Conservation (phyloP, 2,888 invertebrate species). For the Cantharis rufa region DNA sequence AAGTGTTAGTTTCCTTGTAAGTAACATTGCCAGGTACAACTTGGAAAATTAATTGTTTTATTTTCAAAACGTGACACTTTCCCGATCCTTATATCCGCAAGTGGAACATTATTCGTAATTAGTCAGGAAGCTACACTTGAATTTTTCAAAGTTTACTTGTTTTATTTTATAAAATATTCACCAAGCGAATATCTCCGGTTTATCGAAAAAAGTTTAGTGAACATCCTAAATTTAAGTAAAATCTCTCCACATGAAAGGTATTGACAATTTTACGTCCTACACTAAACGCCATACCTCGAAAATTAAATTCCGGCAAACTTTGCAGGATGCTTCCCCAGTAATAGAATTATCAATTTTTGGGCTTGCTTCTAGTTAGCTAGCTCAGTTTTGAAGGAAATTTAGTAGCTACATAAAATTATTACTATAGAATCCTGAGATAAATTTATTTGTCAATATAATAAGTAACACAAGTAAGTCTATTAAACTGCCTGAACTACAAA, state of each 20-base stretch:
- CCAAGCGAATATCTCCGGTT: neutral
- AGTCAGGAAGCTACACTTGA: neutral
- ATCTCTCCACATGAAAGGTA: neutral
- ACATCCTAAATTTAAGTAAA: neutral
- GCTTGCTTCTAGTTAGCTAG: neutral
- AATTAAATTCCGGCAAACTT: neutral
- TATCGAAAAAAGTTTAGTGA: neutral
- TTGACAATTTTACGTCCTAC: neutral
- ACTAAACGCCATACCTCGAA: neutral
- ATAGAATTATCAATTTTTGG: neutral
- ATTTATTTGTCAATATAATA: neutral
- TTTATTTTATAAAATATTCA: neutral
- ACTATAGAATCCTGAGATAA: too few relatives aligned
- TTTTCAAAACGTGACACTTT: neutral
- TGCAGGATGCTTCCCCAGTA: neutral
- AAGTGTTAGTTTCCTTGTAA: neutral
- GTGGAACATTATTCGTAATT: neutral
- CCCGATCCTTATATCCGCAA: neutral
- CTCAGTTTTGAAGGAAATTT: neutral
- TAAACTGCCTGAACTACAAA: neutral
- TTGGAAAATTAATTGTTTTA: neutral
- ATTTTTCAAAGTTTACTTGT: neutral
- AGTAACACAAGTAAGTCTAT: neutral
- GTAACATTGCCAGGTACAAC: neutral
- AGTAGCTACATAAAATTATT: neutral